These are phyloP conservation scores for Pollenia labialis DNA, from an alignment of 2,888 invertebrate species.

Conservation along the genomic window DNA sequence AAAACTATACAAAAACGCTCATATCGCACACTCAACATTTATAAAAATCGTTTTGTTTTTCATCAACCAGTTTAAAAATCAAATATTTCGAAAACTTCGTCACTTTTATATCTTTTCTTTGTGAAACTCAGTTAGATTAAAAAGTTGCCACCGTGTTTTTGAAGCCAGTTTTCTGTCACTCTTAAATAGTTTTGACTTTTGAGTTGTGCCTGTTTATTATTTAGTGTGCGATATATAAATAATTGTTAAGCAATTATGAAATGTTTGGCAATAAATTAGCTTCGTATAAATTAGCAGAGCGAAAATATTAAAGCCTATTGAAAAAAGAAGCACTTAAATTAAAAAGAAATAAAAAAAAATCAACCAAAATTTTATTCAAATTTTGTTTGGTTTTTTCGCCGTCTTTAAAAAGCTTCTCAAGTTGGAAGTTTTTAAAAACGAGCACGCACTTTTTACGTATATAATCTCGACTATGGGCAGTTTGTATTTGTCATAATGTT, in stretches of 20 bases:
- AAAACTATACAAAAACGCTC: not conserved
- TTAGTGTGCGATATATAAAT: too few relatives aligned
- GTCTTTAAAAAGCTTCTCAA: not conserved
- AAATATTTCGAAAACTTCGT: not conserved
- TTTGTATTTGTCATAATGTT: not conserved
- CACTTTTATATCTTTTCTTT: too few relatives aligned
- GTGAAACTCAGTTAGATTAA: too few relatives aligned
- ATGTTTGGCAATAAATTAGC: conserved; percentile 29
- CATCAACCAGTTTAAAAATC: too few relatives aligned
- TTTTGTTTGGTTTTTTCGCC: not conserved
- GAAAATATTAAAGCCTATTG: not conserved
- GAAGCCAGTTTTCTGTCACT: too few relatives aligned
- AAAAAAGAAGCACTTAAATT: not conserved
- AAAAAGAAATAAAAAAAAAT: conserved; percentile 10
- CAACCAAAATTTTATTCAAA: conserved; percentile 25
- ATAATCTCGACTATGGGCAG: not conserved
- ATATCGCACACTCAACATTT: too few relatives aligned
- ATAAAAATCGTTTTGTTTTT: too few relatives aligned
- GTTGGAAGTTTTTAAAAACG: not conserved
- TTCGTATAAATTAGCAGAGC: conserved; percentile 24
- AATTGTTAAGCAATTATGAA: conserved; percentile 37
- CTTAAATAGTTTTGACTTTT: too few relatives aligned
- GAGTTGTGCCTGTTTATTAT: too few relatives aligned
- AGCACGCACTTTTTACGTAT: not conserved
- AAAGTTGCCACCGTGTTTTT: too few relatives aligned